Conservation (phyloP, 2,113 vertebrate species). For the Felis catus region F.catus_Fca126_mat1.0 CM031419.1:122282001-122282500, state of each 20-base stretch:
- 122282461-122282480: neutral
- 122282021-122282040: constrained; percentile 65
- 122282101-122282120: no score
- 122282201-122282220: no score
- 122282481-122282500: neutral
- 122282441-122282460: neutral
- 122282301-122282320: no score
- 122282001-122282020: constrained; percentile 75
- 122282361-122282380: neutral
- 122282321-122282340: neutral
- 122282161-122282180: no score
- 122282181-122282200: no score
- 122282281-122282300: no score
- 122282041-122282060: constrained; percentile 33
- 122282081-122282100: neutral
- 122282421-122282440: neutral
- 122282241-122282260: no score
- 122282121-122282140: no score
- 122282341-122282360: neutral
- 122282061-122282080: neutral
- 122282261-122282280: no score
- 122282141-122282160: no score
- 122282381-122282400: neutral
- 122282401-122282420: neutral
- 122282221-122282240: no score